Percentiles rank a stretch among this genome's conserved stretches.
These are phyloP conservation scores for Helicoverpa assulta DNA, from an alignment of 2,888 invertebrate genomes.

Conservation along the genomic window DNA sequence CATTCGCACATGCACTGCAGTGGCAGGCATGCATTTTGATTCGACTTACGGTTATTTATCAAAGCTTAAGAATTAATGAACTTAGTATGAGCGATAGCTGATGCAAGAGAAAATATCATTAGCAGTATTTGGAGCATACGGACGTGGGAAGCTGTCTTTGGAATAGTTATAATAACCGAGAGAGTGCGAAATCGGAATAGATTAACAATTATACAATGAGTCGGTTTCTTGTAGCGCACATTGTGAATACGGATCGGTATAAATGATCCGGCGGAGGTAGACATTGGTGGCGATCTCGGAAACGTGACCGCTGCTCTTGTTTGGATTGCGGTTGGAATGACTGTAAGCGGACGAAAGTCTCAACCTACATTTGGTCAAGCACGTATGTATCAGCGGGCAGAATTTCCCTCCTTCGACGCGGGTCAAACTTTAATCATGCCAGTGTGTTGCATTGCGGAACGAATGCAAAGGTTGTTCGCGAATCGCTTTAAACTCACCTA, in stretches of 20 bases:
- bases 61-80: constrained; percentile 68
- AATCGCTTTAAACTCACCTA: constrained; percentile 58
- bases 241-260: constrained; percentile 71
- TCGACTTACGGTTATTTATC: constrained; percentile 58
- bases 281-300: constrained; percentile 74
- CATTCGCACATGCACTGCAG: constrained; percentile 63
- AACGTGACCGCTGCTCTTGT: constrained; percentile 85
- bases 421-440: constrained; percentile 80
- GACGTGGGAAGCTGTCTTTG: constrained; percentile 83
- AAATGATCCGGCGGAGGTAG: constrained; percentile 69
- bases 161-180: constrained; percentile 75
- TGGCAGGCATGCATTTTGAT: constrained; percentile 59
- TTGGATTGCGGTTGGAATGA: constrained; percentile 84
- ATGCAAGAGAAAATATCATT: constrained; percentile 64
- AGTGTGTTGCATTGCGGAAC: constrained; percentile 82
- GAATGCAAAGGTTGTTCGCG: constrained; percentile 83
- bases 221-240: constrained; percentile 70
- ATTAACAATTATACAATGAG: constrained; percentile 74
- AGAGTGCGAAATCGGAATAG: constrained; percentile 73
- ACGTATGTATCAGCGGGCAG: constrained; percentile 80
- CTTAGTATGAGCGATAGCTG: constrained; percentile 40
- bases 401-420: constrained; percentile 83
- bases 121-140: constrained; percentile 82
- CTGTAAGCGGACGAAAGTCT: constrained; percentile 84
- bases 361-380: constrained; percentile 83